phyloP scores from a whole-genome alignment of 2,113 vertebrate genomes.

The Aleadryas rufinucha region DNA sequence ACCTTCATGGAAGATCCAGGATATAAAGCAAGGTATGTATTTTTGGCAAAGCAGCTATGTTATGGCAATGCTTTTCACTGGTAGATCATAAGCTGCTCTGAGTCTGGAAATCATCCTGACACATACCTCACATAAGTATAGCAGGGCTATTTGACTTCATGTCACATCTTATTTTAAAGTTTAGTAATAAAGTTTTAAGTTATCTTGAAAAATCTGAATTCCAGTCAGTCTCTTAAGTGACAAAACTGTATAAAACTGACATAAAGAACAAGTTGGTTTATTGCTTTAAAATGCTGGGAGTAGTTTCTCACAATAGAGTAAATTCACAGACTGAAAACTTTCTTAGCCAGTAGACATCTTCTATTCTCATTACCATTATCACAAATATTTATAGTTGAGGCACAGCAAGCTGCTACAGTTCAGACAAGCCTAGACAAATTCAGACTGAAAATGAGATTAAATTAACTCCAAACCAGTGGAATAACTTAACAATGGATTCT shows the following conservation, averaged over 20 bases:
- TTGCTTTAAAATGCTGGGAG: neutral
- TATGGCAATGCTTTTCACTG: neutral
- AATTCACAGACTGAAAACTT: neutral
- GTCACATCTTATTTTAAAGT: neutral
- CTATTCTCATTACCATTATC: neutral
- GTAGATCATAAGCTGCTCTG: neutral
- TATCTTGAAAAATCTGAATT: neutral
- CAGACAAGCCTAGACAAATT: neutral
- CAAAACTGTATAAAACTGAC: neutral
- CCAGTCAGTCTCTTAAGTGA: neutral
- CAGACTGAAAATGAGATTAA: neutral
- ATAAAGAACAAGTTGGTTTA: neutral
- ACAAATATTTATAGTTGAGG: slow-evolving; percentile 30
- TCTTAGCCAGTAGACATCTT: neutral
- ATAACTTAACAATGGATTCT: neutral
- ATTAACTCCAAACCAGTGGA: slow-evolving; percentile 5
- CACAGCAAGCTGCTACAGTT: neutral
- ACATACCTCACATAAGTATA: neutral
- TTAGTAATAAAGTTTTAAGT: neutral
- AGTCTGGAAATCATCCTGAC: neutral
- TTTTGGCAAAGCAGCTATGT: neutral
- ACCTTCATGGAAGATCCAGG: neutral
- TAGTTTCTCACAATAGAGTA: neutral
- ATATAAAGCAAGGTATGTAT: neutral
- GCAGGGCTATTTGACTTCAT: neutral